Base-by-base conservation (phyloP, 1,140 invertebrate species). In the Aphis gossypii region DNA sequence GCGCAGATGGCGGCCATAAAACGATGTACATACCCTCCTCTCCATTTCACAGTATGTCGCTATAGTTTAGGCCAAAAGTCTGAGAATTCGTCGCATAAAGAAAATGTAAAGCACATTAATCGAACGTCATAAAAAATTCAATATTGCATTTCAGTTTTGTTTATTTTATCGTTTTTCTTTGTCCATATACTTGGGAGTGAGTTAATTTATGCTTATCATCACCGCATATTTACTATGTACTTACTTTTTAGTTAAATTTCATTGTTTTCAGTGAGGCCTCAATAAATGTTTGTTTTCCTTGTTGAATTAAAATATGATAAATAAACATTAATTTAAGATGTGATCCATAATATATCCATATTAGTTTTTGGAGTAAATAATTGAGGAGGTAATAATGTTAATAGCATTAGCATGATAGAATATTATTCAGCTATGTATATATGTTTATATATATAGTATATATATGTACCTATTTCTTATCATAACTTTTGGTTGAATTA, bases 1-100 rank as follows among this genome's bases (percentile, higher is more conserved):
- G 21, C 92, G 35, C 92, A 93, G 92, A 56, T 93, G 92, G 82
- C 9, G 90, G 30, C 82, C 82, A 38, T 93, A 93, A 92, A 93
- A 93, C 44, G 46, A 38, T 48, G 14, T 76, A 41, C 90, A 21
- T 30, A 11, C 92, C 38, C 82, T 21, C 35, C 76, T 30, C 11
- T 83, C 44, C 68, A 8, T 46, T 90, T 54, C 87, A 41, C 38
- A 44, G 41, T 68, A 20, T 86, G 46, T 84, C 35, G 48, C n/a
- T 44, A 30, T 25, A 68, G 38, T 60, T 60, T 23, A n/a, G 89
- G 23, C 51, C 23, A 44, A 60, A 68, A 90, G 35, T 60, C 38
- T 90, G 89, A 30, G 54, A 54, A 89, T 54, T 54, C 11, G 35
- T 38, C 18, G 48, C 46, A 41, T 41, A 56, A 56, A 56, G 48